Base-by-base conservation (phyloP, 2,888 invertebrate species). In the Odontocolon sp. region DNA sequence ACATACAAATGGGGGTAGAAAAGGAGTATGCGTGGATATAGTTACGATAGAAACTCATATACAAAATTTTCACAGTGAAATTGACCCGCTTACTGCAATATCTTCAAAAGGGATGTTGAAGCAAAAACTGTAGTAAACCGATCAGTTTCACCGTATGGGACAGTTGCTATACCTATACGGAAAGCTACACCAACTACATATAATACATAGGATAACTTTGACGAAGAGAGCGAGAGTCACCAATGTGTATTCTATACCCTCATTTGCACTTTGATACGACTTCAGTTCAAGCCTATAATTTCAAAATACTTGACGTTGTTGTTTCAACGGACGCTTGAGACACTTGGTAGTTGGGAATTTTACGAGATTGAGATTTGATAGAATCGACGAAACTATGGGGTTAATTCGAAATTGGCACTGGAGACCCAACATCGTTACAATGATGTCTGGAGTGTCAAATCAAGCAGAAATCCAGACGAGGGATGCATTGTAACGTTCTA, bases 201-300 rank as follows among this genome's bases (percentile, higher is more conserved):
- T 56, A 68, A n/a, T n/a, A n/a, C n/a, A n/a, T n/a, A n/a, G n/a
- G n/a, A n/a, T n/a, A n/a, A n/a, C n/a, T 72, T 66, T 45, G 61
- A 42, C 21, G 61, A 70, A 21, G 40, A 40, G 45, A 40, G 52
- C 52, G 45, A 36, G 33, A 52, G 40, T 14, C 40, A 69, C 69
- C 63, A 50, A 71, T 79, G 70, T 64, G 70, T 70, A 78, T 64
- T 73, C 72, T 81, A 81, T 80, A 80, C 80, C 78, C 74, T 80
- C 75, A 80, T 80, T 80, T 80, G 50, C 36, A 18, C 57, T 33
- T 40, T 33, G 21, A 9, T 23, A n/a, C 31, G 26, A 47, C 59
- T 40, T 21, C 18, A 26, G 6, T 50, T 28, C 42, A 2, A 66
- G 70, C 66, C 64, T 70, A 70, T 75, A 70, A 75, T 70, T 66